These are phyloP conservation scores for Latheticus oryzae DNA, from an alignment of 2,888 invertebrate genomes.

Conservation along the genomic window DNA sequence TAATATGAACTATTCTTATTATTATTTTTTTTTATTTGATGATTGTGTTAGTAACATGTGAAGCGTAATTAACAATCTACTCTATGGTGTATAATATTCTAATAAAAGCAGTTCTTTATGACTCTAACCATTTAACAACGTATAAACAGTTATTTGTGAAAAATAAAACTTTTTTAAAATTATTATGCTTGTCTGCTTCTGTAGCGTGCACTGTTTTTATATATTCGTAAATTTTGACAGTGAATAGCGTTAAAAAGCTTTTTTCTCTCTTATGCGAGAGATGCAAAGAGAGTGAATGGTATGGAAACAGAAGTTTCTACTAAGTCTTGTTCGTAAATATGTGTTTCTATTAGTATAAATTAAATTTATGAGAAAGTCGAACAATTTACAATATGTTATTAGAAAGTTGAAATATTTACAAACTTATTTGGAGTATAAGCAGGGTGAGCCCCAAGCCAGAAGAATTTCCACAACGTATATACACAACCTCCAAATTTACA, in stretches of 20 bases:
- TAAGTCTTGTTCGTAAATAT: slow-evolving; percentile 35
- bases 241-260: slow-evolving; percentile 21
- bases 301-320: slow-evolving; percentile 26
- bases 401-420: slow-evolving; percentile 44
- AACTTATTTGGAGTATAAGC: slow-evolving; percentile 42
- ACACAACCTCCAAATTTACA: slow-evolving; percentile 50
- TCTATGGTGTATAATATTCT: not conserved
- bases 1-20: no score
- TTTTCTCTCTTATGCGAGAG: slow-evolving; percentile 17
- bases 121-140: no score
- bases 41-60: no score
- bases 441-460: slow-evolving; percentile 44
- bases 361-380: slow-evolving; percentile 40
- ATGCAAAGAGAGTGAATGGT: slow-evolving; percentile 27
- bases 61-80: not conserved
- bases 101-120: slow-evolving; percentile 3
- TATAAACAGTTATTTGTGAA: no score
- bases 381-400: slow-evolving; percentile 43
- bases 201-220: slow-evolving; percentile 7
- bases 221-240: slow-evolving; percentile 19
- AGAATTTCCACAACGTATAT: slow-evolving; percentile 48
- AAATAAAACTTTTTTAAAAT: slow-evolving; percentile 2
- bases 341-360: slow-evolving; percentile 40
- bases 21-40: no score
- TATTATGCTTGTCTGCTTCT: slow-evolving; percentile 5